These are phyloP conservation scores for Drosophila insularis DNA, from an alignment of 1,140 invertebrate species.

Conservation along the genomic window DNA sequence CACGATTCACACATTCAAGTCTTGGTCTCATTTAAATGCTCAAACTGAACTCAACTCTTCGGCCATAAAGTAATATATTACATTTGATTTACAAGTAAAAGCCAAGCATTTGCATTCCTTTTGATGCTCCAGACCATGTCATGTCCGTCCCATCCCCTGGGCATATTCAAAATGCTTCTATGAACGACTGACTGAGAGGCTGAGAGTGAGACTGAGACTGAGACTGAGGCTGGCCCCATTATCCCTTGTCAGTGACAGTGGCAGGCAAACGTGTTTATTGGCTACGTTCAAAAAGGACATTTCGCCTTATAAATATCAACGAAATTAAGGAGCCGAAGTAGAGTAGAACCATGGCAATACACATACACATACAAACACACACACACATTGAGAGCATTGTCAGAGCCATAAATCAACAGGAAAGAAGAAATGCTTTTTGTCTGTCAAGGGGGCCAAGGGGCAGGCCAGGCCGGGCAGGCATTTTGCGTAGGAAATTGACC, in stretches of 20 bases:
- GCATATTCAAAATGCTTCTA: slow-evolving; percentile 75
- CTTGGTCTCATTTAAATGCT: slow-evolving; percentile 74
- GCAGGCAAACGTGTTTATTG: slow-evolving; percentile 69
- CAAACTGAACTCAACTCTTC: slow-evolving; percentile 35
- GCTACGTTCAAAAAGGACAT: slow-evolving; percentile 61
- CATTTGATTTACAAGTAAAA: slow-evolving; percentile 73
- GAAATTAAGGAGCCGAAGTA: slow-evolving; percentile 69
- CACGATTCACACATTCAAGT: background rate
- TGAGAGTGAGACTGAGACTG: background rate
- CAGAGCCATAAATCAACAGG: slow-evolving; percentile 73
- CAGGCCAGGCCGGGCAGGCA: slow-evolving; percentile 20
- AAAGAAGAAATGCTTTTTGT: slow-evolving; percentile 44
- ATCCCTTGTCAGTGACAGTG: slow-evolving; percentile 75
- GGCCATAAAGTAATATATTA: slow-evolving; percentile 71
- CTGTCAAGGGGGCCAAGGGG: slow-evolving; percentile 7
- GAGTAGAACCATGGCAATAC: background rate
- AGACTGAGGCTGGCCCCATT: slow-evolving; percentile 44
- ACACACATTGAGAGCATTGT: slow-evolving; percentile 19
- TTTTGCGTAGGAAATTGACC: slow-evolving; percentile 69
- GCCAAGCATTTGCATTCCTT: slow-evolving; percentile 72
- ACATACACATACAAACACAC: background rate
- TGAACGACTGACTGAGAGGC: slow-evolving; percentile 10
- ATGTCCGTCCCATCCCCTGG: slow-evolving; percentile 36
- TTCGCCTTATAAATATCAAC: slow-evolving; percentile 79
- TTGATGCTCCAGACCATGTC: slow-evolving; percentile 45